Evolutionary conservation across 2,113 vertebrate genomes (phyloP).

Genomic region (Todiramphus saurophagus): DNA sequence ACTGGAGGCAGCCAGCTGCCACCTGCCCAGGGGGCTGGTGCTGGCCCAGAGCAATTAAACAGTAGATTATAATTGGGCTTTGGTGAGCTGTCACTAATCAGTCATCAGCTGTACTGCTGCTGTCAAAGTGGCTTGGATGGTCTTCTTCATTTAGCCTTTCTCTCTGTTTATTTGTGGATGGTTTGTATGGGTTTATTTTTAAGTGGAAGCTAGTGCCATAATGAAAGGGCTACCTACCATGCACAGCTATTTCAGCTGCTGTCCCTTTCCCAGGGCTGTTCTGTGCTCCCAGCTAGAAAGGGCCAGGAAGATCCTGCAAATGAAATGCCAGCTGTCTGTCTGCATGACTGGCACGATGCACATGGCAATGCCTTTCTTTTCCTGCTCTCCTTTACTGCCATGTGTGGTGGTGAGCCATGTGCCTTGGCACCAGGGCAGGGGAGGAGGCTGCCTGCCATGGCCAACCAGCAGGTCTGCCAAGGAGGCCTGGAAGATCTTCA

Average conservation of each 20-base stretch:
- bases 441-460: neutral
- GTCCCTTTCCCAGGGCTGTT: neutral
- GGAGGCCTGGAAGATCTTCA: conserved; percentile 10
- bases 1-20: conserved; percentile 35
- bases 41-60: conserved; percentile 37
- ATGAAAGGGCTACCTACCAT: neutral
- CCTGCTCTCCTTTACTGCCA: neutral
- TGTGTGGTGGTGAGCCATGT: accelerated
- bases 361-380: neutral
- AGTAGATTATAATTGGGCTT: neutral
- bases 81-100: neutral
- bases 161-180: neutral
- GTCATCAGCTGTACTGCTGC: neutral
- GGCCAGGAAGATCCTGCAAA: accelerated
- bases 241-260: neutral
- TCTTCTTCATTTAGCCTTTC: neutral
- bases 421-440: neutral
- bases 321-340: neutral
- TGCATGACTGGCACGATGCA: neutral
- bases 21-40: neutral
- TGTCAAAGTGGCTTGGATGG: neutral
- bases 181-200: neutral
- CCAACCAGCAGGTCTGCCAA: neutral
- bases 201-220: neutral
- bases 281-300: neutral